Evolutionary conservation across 2,113 vertebrate species (phyloP), one percentile per base, ranked within the genome.

Genomic region (Stercorarius parasiticus): DNA sequence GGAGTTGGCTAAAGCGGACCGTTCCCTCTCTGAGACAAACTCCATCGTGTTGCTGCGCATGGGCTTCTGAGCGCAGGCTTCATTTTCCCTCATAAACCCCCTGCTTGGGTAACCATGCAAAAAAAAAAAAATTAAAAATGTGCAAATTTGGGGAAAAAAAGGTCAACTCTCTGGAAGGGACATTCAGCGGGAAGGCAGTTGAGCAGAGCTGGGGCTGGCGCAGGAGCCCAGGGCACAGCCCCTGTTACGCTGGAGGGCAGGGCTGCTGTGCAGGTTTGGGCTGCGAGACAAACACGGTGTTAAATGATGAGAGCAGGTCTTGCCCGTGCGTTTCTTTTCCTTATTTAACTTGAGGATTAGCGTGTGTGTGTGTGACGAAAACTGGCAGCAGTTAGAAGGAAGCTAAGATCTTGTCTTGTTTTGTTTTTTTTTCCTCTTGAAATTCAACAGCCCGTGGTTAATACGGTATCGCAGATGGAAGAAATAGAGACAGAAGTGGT

Each of bases 401-500:
- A 86, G 43, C 38, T 76, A 79, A 88, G 34, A 64, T 50, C 86
- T 87, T 69, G 15, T 67, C 76, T 91, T 94, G 47, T 26, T 56
- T 49, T 32, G 7, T 2, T n/a, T 25, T 56, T 56, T 10, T 59
- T 56, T 43, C 34, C 43, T 71, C 34, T 61, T 84, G 19, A 45
- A 45, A 45, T 91, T 96, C 97, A 96, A 26, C 98, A 99, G 99
- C 98, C 99, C 97, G 99, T 99, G 86, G 97, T 99, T 82, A 98
- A 98, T 86, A 98, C 98, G 16, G 98, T 99, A 96, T 98, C 98
- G 36, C 98, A 99, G 96, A 99, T 99, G 72, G 99, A 99, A 97
- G 99, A 99, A 90, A 99, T 99, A 81, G 99, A 99, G 98, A 97
- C 98, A 70, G 99, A 99, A 96, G 97, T 98, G 82, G 98, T 99